Evolutionary conservation across 2,797 vertebrate species (phyloP).

Genomic region (Ptychadena robeensis): DNA sequence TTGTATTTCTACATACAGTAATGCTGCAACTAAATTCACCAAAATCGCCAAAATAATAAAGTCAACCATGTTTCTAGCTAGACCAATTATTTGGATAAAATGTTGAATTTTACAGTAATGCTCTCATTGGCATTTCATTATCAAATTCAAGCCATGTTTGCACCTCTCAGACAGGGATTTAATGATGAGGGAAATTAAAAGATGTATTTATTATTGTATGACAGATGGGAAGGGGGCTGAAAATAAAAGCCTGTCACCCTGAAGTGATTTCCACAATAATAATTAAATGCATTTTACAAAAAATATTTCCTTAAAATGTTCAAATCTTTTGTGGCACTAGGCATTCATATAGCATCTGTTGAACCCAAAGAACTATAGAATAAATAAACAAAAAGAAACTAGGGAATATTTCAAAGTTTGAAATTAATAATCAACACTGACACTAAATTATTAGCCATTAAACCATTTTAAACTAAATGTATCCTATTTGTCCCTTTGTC

Average conservation of each 20-base stretch:
- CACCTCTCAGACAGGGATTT: slow-evolving; percentile 70
- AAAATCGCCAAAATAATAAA: slow-evolving; percentile 21
- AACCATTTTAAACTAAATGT: no score
- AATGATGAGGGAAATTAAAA: slow-evolving; percentile 74
- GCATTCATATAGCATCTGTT: slow-evolving; percentile 8
- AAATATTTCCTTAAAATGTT: slow-evolving; percentile 64
- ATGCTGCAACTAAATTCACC: slow-evolving; percentile 15
- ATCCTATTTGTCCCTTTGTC: no score
- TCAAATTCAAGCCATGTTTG: slow-evolving; percentile 69
- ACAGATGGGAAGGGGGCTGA: slow-evolving; percentile 50
- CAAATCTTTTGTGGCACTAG: slow-evolving; percentile 9
- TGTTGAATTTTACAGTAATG: slow-evolving; percentile 63
- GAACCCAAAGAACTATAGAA: background rate
- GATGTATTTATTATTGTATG: slow-evolving; percentile 64
- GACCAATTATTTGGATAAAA: slow-evolving; percentile 34
- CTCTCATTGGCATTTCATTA: slow-evolving; percentile 67
- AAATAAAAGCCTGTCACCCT: slow-evolving; percentile 31
- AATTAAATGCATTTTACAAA: slow-evolving; percentile 51
- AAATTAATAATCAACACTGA: no score
- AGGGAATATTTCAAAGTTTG: no score
- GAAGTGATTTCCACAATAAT: slow-evolving; percentile 25
- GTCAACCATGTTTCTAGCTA: slow-evolving; percentile 19
- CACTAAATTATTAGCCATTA: no score
- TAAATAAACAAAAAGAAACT: no score
- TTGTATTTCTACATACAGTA: background rate